Conservation (phyloP, 2,797 vertebrate genomes). For the Mormyrops boulengeri region DNA sequence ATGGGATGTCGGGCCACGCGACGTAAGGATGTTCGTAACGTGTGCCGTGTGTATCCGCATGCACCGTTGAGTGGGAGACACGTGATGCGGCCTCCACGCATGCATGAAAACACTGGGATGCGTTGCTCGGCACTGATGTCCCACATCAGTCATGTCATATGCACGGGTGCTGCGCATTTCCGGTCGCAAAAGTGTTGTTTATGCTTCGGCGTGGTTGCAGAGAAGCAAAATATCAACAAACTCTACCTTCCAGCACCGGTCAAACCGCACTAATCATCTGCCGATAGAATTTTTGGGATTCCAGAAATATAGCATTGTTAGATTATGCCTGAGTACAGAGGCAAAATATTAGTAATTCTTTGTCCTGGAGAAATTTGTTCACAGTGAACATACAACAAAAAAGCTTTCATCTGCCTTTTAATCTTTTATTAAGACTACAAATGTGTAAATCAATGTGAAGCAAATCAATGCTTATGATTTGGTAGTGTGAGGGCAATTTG, state of each 20-base stretch:
- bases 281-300: constrained; percentile 62
- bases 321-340: constrained; percentile 67
- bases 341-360: constrained; percentile 58
- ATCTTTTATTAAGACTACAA: constrained; percentile 49
- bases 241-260: constrained; percentile 56
- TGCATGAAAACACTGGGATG: neutral
- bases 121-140: constrained; percentile 40
- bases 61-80: neutral
- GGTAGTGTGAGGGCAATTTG: constrained; percentile 44
- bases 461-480: constrained; percentile 41
- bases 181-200: constrained; percentile 63
- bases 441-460: constrained; percentile 51
- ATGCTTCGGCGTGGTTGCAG: constrained; percentile 54
- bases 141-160: constrained; percentile 54
- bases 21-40: neutral
- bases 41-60: neutral
- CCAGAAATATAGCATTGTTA: constrained; percentile 37
- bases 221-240: constrained; percentile 51
- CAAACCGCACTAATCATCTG: constrained; percentile 43
- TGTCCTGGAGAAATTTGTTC: constrained; percentile 34
- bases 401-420: constrained; percentile 38
- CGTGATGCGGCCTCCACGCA: neutral
- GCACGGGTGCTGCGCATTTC: constrained; percentile 62
- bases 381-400: constrained; percentile 2
- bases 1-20: neutral